Percentiles rank a stretch among this genome's conserved stretches.
phyloP scores from a whole-genome alignment of 92 coral and sea anemone genomes.

The Parazoanthus darwini region DNA sequence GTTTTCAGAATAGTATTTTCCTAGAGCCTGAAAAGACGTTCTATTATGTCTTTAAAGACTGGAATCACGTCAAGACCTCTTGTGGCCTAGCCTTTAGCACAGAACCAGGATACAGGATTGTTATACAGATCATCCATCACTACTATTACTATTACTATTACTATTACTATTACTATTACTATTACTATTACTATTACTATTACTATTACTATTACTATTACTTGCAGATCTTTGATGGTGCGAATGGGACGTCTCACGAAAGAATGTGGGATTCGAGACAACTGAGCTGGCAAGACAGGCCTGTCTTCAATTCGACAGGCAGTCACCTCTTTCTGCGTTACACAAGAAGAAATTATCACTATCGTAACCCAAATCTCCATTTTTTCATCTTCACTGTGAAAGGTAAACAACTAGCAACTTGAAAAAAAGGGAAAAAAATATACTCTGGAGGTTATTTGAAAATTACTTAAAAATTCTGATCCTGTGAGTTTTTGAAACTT shows the following conservation, averaged over 20 bases:
- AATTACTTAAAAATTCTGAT: too few species aligned
- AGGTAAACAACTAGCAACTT: too few species aligned
- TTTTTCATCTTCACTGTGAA: too few species aligned
- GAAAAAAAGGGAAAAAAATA: too few species aligned
- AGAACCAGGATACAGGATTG: conserved; percentile 50
- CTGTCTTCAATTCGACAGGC: conserved; percentile 44
- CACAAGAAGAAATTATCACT: too few species aligned
- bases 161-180: background rate
- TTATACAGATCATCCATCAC: conserved; percentile 47
- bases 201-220: background rate
- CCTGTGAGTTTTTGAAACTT: too few species aligned
- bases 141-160: background rate
- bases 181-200: background rate
- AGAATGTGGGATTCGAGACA: conserved; percentile 40
- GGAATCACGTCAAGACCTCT: background rate
- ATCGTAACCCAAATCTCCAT: too few species aligned
- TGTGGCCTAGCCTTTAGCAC: conserved; percentile 57
- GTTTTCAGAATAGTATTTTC: conserved; percentile 41
- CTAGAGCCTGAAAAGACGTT: conserved; percentile 34
- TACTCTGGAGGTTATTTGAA: too few species aligned
- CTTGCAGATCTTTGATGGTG: conserved; percentile 48
- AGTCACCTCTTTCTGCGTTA: too few species aligned
- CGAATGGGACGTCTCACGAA: conserved; percentile 11
- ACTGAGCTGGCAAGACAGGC: conserved; percentile 34
- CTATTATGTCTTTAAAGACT: conserved; percentile 7